phyloP scores from a whole-genome alignment of 2,797 vertebrate genomes.

The Phyllotis vaccarum region DNA sequence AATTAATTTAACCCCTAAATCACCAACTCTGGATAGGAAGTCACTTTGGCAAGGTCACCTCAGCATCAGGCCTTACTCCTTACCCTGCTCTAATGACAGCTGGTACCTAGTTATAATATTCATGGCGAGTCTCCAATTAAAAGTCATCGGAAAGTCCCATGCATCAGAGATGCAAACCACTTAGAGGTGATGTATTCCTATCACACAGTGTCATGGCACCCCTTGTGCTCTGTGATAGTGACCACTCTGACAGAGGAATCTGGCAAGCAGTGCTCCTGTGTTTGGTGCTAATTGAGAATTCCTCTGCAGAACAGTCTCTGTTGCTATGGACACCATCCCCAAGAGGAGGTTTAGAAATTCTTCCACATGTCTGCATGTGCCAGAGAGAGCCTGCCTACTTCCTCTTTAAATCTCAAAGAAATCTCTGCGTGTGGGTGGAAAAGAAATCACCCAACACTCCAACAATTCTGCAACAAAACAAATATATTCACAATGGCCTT shows the following conservation, averaged over 20 bases:
- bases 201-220: not conserved
- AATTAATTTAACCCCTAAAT: not conserved
- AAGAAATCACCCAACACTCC: not conserved
- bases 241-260: not conserved
- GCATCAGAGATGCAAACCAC: not conserved
- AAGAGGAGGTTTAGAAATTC: conserved; percentile 66
- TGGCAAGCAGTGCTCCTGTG: not conserved
- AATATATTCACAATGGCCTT: not conserved
- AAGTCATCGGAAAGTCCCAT: not conserved
- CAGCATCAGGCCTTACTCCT: not conserved
- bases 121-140: not conserved
- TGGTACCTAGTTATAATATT: rapidly evolving
- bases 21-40: not conserved
- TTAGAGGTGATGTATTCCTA: not conserved
- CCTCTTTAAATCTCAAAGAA: conserved; percentile 52
- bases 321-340: conserved; percentile 78
- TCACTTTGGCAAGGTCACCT: not conserved
- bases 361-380: conserved; percentile 25
- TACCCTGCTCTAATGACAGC: not conserved
- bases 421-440: conserved; percentile 35
- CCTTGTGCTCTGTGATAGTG: not conserved
- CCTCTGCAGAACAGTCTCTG: conserved; percentile 61
- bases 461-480: not conserved
- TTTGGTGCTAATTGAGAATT: conserved; percentile 52
- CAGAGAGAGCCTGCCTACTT: conserved; percentile 47